Conservation (phyloP, 2,113 vertebrate species). For the Oreochromis spilurus region DNA sequence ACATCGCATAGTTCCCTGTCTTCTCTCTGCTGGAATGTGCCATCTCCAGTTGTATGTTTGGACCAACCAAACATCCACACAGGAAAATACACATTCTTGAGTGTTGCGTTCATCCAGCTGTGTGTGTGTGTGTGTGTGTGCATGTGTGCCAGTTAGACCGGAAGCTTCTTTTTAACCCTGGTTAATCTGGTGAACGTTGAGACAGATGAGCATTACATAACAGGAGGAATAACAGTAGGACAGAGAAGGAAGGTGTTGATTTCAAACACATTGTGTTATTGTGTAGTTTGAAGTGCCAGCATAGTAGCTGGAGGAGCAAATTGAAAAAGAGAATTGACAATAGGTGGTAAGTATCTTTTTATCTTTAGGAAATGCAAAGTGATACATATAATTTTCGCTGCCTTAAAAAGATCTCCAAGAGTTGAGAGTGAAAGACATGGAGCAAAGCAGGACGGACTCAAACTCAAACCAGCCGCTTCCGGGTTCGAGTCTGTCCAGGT, state of each 20-base stretch:
- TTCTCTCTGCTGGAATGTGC: conserved; percentile 27
- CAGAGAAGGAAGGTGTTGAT: conserved; percentile 5
- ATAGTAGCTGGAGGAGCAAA: neutral
- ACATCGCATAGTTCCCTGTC: neutral
- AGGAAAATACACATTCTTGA: conserved; percentile 38
- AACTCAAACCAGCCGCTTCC: neutral
- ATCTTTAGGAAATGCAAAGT: neutral
- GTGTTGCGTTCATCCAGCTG: neutral
- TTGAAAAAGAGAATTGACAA: neutral
- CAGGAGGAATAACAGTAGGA: neutral
- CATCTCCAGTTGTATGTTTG: conserved; percentile 35
- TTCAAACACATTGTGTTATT: neutral
- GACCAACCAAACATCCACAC: conserved; percentile 24
- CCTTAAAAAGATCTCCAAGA: neutral
- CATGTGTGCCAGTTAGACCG: neutral
- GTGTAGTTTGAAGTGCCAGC: neutral
- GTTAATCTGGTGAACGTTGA: conserved; percentile 4
- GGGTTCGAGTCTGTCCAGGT: neutral
- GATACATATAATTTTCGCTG: neutral
- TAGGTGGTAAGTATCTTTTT: neutral
- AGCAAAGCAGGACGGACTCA: neutral
- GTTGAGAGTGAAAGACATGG: neutral
- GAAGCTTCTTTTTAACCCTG: conserved; percentile 31
- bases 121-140: neutral
- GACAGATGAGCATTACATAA: conserved; percentile 1